Evolutionary conservation across 2,797 vertebrate species (phyloP), one percentile per base, ranked within the genome.

Genomic region (Neosalanx taihuensis): DNA sequence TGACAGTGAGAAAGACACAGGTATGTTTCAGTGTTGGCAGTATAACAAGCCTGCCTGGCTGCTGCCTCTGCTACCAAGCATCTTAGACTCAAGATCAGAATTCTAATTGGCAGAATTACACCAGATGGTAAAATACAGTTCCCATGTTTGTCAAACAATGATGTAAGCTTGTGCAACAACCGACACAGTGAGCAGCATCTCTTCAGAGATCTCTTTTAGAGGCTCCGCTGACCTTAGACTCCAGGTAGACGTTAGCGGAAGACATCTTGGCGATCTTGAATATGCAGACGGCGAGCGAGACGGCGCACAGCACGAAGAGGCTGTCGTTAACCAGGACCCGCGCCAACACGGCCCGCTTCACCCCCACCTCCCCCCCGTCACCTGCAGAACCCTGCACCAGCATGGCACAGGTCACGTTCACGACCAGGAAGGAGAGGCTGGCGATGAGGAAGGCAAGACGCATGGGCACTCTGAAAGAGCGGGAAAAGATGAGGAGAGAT

Each of bases 211-310:
- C n/a, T n/a, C n/a, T n/a, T n/a, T n/a, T n/a, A n/a, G n/a, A n/a
- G n/a, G n/a, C n/a, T 30, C 1, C 2, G 56, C 88, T 77, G 83
- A 98, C 97, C 94, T 98, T 98, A 70, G 97, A 98, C 90, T 98
- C 95, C 65, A 99, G 95, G 92, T 98, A 99, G 90, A 98, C 95
- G 0, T 96, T 97, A n/a, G 96, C 96, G 17, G 95, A 96, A 72
- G 96, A 96, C 95, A 96, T 95, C 92, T 96, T 98, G 85, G 96
- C 94, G 1, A 97, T 94, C 84, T 94, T 96, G 90, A 94, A 97
- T 91, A 96, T 93, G 88, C 94, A 97, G 79, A 93, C 92, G 75
- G 96, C 94, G 83, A 99, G 91, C 0, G 92, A 96, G 82, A 97
- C 81, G 68, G 96, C 95, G 77, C 95, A 97, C 81, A 97, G 91